Conservation (phyloP, 2,888 invertebrate species). For the Helobdella robusta region DNA sequence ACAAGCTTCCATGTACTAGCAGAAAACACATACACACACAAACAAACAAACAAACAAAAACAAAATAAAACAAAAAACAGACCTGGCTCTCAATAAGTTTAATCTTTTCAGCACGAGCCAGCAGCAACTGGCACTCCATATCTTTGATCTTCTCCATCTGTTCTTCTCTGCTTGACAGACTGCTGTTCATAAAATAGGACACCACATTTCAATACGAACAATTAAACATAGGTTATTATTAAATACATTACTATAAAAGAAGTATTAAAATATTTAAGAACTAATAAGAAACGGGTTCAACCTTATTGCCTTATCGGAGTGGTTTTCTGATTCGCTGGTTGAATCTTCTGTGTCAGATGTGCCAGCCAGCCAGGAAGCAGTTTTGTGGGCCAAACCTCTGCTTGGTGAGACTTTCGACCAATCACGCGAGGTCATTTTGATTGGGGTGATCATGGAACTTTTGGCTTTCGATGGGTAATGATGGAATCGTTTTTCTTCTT, state of each 20-base stretch:
- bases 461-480: constrained; percentile 2
- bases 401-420: neutral
- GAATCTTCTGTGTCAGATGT: constrained; percentile 25
- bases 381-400: neutral
- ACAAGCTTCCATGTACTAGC: too few species aligned
- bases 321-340: constrained; percentile 19
- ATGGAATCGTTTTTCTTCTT: neutral
- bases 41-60: neutral
- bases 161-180: constrained; percentile 23
- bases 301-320: constrained; percentile 21
- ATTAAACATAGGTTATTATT: too few species aligned
- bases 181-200: too few species aligned
- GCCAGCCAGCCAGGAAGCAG: constrained; percentile 10
- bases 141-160: constrained; percentile 25
- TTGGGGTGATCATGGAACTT: neutral
- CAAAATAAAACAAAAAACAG: neutral
- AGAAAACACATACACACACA: too few species aligned
- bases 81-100: constrained; percentile 22
- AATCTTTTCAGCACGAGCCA: constrained; percentile 27
- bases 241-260: too few species aligned
- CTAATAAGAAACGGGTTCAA: too few species aligned
- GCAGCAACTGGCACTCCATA: constrained; percentile 27
- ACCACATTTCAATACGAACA: too few species aligned
- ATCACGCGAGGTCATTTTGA: neutral
- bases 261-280: too few species aligned